Percentiles rank a stretch among this genome's conserved stretches.
Evolutionary conservation across 2,888 invertebrate species (phyloP).

Genomic region (Thereva unica): DNA sequence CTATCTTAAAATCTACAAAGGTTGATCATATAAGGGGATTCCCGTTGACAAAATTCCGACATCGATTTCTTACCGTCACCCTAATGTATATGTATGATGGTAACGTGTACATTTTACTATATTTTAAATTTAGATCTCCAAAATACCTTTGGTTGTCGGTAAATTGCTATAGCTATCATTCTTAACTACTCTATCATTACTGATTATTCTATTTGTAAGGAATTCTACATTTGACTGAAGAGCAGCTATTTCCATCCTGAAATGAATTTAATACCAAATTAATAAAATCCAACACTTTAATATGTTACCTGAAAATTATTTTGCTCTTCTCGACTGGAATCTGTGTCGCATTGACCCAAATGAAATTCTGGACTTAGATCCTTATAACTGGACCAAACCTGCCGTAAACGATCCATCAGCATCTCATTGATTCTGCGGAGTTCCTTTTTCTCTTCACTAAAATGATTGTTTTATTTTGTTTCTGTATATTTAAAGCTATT

Average conservation of each 20-base stretch:
- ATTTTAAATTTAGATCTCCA: not conserved
- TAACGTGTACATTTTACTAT: not conserved
- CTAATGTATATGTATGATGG: constrained; percentile 4
- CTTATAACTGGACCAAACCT: constrained; percentile 57
- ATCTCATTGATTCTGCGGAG: constrained; percentile 55
- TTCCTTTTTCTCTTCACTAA: constrained; percentile 53
- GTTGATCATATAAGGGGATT: no score
- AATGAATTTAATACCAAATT: constrained; percentile 35
- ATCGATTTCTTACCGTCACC: no score
- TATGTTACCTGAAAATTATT: constrained; percentile 47
- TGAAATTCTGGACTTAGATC: constrained; percentile 44
- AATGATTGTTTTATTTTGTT: constrained; percentile 26
- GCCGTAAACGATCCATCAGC: constrained; percentile 55
- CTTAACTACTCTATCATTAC: constrained; percentile 50
- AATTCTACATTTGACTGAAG: constrained; percentile 59
- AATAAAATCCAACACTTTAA: constrained; percentile 38
- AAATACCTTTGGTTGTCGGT: constrained; percentile 37
- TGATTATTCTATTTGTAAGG: constrained; percentile 57
- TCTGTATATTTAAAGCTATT: constrained; percentile 4
- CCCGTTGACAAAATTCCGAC: no score
- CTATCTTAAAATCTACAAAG: no score
- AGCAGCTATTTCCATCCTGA: constrained; percentile 58
- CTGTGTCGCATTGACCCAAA: constrained; percentile 42
- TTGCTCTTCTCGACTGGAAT: constrained; percentile 49
- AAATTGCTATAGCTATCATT: constrained; percentile 38